These are phyloP conservation scores for Coelopa frigida DNA, from an alignment of 1,140 invertebrate species.

Conservation along the genomic window DNA sequence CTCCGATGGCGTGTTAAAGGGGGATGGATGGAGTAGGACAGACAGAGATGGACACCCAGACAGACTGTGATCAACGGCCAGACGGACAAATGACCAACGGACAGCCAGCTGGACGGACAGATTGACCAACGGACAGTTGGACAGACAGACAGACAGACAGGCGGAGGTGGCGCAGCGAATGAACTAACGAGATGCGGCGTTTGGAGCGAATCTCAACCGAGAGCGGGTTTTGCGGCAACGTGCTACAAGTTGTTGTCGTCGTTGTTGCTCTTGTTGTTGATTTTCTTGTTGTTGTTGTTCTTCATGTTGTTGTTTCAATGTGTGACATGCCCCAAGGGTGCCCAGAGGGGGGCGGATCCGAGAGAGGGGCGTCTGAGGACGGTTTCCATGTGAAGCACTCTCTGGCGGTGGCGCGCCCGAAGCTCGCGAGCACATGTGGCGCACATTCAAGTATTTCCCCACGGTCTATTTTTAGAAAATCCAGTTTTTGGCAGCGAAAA, in stretches of 20 bases:
- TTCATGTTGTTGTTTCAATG: neutral
- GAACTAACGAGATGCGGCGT: too few relatives aligned
- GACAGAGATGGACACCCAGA: neutral
- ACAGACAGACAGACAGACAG: neutral
- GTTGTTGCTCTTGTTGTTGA: too few relatives aligned
- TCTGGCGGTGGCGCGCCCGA: neutral
- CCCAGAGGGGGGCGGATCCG: neutral
- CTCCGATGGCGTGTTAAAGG: neutral
- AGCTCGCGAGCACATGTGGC: conserved; percentile 32
- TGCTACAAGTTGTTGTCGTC: too few relatives aligned
- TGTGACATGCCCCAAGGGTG: too few relatives aligned
- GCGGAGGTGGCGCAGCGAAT: too few relatives aligned
- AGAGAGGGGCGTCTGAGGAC: too few relatives aligned
- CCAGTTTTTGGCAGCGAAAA: conserved; percentile 28
- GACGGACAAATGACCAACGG: neutral
- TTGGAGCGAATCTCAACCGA: too few relatives aligned
- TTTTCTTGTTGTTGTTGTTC: neutral
- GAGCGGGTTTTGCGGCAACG: too few relatives aligned
- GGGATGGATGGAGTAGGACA: neutral
- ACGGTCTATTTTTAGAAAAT: conserved; percentile 44
- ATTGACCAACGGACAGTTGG: neutral
- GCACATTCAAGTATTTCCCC: conserved; percentile 40
- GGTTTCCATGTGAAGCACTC: neutral
- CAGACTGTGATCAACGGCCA: neutral
- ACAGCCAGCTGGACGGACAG: neutral